Percentiles rank a stretch among this genome's conserved stretches.
These are phyloP conservation scores for Symphodus melops DNA, from an alignment of 2,113 vertebrate species.

Conservation along the genomic window DNA sequence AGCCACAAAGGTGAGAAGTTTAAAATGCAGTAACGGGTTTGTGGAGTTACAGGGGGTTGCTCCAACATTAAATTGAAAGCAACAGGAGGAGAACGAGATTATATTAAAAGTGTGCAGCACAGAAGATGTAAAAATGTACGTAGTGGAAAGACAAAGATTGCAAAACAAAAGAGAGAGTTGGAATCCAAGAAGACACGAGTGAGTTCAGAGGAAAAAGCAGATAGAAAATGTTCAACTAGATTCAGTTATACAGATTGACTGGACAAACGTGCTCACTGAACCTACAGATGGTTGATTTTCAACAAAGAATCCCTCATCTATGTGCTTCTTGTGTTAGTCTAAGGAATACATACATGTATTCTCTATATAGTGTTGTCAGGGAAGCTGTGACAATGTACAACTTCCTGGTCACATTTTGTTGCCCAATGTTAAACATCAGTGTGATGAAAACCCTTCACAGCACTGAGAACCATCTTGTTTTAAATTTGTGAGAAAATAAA, in stretches of 20 bases:
- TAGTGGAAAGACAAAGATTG: no score
- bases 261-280: not conserved
- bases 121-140: no score
- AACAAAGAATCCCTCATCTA: not conserved
- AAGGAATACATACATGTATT: not conserved
- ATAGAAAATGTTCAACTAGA: not conserved
- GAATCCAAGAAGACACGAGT: no score
- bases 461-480: no score
- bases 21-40: no score
- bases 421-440: not conserved
- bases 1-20: no score
- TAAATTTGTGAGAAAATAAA: no score
- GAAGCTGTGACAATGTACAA: not conserved
- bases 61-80: no score
- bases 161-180: not conserved
- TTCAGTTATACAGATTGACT: not conserved
- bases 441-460: not conserved
- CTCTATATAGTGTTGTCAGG: not conserved
- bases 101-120: no score
- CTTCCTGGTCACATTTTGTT: not conserved
- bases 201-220: not conserved
- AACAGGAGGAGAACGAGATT: no score
- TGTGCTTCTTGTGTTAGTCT: not conserved
- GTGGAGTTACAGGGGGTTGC: no score
- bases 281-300: slow-evolving; percentile 2